These are phyloP conservation scores for Pteruthius melanotis DNA, from an alignment of 2,113 vertebrate species.

Conservation along the genomic window DNA sequence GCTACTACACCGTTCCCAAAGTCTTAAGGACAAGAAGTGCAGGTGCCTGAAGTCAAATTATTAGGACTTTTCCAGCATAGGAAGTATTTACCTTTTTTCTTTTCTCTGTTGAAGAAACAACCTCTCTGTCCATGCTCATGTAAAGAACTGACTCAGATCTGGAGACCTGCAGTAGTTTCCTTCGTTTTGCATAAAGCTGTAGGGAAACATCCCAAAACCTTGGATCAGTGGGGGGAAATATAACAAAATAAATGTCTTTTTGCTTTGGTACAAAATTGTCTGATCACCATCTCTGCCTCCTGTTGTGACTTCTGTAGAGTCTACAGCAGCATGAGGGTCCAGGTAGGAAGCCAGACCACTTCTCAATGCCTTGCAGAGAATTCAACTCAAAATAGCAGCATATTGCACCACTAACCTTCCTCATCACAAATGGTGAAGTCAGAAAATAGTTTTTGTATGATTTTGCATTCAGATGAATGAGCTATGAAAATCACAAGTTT, in stretches of 20 bases:
- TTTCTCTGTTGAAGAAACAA: neutral
- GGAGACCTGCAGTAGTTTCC: neutral
- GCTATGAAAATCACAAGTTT: neutral
- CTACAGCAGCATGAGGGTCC: neutral
- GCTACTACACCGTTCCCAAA: neutral
- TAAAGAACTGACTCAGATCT: neutral
- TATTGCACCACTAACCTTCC: neutral
- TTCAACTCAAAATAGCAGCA: neutral
- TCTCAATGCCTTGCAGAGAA: neutral
- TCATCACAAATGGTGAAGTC: neutral
- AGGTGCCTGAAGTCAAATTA: neutral
- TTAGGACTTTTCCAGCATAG: neutral
- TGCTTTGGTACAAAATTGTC: neutral
- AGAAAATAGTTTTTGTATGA: neutral
- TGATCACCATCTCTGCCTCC: fast-evolving
- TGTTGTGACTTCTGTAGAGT: neutral
- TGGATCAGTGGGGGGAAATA: fast-evolving
- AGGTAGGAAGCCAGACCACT: fast-evolving
- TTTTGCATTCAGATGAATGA: neutral
- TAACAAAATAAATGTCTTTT: neutral
- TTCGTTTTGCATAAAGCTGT: neutral
- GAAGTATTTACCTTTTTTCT: fast-evolving
- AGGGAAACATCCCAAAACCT: neutral
- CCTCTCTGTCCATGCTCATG: neutral
- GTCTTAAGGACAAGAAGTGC: neutral